phyloP scores from a whole-genome alignment of 2,888 invertebrate genomes.

The Drosophila tripunctata region DNA sequence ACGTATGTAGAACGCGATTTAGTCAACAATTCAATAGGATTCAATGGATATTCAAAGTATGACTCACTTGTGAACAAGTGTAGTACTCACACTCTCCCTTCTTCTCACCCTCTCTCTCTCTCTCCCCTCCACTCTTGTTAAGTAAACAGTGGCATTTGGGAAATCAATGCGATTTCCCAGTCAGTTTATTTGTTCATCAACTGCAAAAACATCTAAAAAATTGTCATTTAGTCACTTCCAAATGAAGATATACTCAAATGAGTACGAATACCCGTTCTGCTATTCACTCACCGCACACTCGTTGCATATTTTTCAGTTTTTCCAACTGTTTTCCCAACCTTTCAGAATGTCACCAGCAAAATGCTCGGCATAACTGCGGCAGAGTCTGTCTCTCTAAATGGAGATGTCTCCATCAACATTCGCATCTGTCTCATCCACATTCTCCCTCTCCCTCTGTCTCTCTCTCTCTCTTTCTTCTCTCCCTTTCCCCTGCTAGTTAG shows the following conservation, averaged over 20 bases:
- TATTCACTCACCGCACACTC: background rate
- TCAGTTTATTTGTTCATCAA: conserved; percentile 41
- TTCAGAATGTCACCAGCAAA: conserved; percentile 31
- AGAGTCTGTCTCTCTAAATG: conserved; percentile 41
- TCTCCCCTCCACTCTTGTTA: conserved; percentile 28
- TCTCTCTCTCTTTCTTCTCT: background rate
- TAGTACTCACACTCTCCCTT: background rate
- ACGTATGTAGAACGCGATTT: conserved; percentile 65
- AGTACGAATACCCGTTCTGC: background rate
- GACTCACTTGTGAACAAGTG: conserved; percentile 45
- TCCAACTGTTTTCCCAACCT: background rate
- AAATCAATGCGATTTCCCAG: conserved; percentile 50
- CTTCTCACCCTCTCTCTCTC: background rate
- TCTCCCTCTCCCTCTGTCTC: background rate
- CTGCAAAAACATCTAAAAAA: conserved; percentile 47
- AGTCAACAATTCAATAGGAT: conserved; percentile 35
- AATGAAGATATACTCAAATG: conserved; percentile 38
- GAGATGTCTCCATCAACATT: conserved; percentile 50
- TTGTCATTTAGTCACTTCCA: conserved; percentile 60
- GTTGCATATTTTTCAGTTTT: conserved; percentile 12
- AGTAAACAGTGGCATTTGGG: conserved; percentile 59
- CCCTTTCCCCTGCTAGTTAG: conserved; percentile 35
- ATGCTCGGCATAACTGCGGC: conserved; percentile 38
- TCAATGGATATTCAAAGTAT: conserved; percentile 30
- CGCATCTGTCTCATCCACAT: conserved; percentile 15